A percentile compares a stretch with the other conserved stretches of the same genome.
phyloP scores from a whole-genome alignment of 2,113 vertebrate genomes.

The Phalacrocorax carbo region DNA sequence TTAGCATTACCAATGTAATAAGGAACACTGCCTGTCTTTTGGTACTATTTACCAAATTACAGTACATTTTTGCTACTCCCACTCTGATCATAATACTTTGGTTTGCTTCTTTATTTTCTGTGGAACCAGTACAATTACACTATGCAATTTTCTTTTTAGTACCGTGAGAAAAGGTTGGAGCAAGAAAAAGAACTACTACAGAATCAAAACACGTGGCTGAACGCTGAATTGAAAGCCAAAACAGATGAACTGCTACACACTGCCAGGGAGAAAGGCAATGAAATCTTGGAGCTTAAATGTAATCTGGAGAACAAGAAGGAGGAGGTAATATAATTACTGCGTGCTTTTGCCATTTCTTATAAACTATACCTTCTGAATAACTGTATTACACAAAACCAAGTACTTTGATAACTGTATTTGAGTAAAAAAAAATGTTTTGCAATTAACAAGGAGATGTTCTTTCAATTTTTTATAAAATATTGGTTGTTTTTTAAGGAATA shows the following conservation, averaged over 20 bases:
- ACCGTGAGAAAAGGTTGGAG: conserved; percentile 92
- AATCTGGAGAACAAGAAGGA: conserved; percentile 91
- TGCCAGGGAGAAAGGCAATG: conserved; percentile 89
- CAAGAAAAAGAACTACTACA: conserved; percentile 92
- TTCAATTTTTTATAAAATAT: no score
- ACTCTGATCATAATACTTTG: neutral
- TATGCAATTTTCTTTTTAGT: conserved; percentile 68
- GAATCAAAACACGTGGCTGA: conserved; percentile 89
- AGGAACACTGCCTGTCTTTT: neutral
- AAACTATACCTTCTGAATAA: neutral
- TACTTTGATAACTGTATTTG: neutral
- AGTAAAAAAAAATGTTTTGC: neutral
- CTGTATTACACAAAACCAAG: neutral
- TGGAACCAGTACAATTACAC: neutral
- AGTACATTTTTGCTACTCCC: neutral
- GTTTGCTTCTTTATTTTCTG: neutral
- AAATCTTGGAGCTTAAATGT: conserved; percentile 92
- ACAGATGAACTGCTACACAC: conserved; percentile 89
- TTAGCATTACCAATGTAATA: neutral
- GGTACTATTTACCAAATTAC: neutral
- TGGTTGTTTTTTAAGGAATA: neutral
- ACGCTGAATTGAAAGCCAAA: conserved; percentile 88
- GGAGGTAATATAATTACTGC: conserved; percentile 75
- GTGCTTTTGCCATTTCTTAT: neutral
- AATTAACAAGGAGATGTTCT: neutral